A percentile compares a stretch with the other conserved stretches of the same genome.
Conservation (phyloP, 2,888 invertebrate genomes). For the Nomada hirtipes region DNA sequence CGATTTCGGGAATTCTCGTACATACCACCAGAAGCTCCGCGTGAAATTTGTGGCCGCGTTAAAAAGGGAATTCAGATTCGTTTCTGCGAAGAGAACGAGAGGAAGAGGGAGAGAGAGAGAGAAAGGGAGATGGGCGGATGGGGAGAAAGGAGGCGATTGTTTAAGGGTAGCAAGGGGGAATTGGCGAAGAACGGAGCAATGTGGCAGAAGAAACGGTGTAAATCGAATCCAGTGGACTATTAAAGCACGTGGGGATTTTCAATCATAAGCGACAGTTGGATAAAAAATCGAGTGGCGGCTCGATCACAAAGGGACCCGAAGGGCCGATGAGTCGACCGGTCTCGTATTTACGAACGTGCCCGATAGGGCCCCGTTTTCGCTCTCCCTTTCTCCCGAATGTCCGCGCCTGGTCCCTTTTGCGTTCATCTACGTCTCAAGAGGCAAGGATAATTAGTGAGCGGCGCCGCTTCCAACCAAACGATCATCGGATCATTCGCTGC, state of each 20-base stretch:
- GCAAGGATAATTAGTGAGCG: constrained; percentile 80
- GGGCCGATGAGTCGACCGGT: constrained; percentile 82
- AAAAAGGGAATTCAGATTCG: neutral
- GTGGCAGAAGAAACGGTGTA: constrained; percentile 47
- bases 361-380: constrained; percentile 55
- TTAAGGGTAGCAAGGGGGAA: neutral
- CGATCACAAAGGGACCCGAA: constrained; percentile 80
- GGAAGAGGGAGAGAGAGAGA: neutral
- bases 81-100: no score
- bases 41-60: neutral
- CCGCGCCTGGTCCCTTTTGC: constrained; percentile 55
- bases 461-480: constrained; percentile 72
- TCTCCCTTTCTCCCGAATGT: constrained; percentile 33
- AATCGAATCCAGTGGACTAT: constrained; percentile 76
- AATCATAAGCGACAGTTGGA: constrained; percentile 83
- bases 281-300: constrained; percentile 82
- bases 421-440: constrained; percentile 65
- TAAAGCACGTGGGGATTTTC: constrained; percentile 81
- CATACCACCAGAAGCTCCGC: neutral
- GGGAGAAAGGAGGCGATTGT: neutral
- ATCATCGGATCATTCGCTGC: constrained; percentile 71
- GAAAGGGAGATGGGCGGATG: neutral
- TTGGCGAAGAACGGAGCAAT: neutral
- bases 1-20: neutral
- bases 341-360: constrained; percentile 76